Conservation (phyloP, 2,797 vertebrate genomes). For the Chrysocyon brachyurus region DNA sequence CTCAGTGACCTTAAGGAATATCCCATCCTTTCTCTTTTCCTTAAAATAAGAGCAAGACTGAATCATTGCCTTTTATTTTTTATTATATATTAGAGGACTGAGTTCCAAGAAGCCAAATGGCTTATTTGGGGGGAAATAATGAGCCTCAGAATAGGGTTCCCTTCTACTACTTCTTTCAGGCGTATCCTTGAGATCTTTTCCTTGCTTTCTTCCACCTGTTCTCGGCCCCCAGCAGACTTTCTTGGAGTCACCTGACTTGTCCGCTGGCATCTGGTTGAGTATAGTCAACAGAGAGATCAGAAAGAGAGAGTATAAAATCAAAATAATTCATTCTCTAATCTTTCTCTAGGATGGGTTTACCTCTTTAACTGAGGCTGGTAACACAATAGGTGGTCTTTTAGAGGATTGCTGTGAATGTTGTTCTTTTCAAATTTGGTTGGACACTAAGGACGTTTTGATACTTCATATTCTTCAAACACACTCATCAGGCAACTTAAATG, state of each 20-base stretch:
- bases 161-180: neutral
- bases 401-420: neutral
- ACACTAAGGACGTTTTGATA: neutral
- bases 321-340: neutral
- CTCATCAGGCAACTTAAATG: neutral
- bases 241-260: neutral
- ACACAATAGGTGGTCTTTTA: neutral
- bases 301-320: neutral
- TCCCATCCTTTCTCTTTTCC: neutral
- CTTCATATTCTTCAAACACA: neutral
- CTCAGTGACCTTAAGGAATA: neutral
- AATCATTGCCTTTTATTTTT: neutral
- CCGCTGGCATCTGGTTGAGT: neutral
- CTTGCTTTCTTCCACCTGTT: neutral
- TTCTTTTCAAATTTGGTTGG: neutral
- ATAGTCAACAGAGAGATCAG: neutral
- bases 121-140: neutral
- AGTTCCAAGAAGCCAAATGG: neutral
- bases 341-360: neutral
- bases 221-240: neutral
- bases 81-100: neutral
- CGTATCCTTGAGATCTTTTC: neutral
- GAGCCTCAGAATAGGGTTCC: neutral
- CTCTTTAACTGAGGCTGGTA: neutral
- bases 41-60: neutral